phyloP scores from a whole-genome alignment of 2,113 vertebrate genomes.

The Anhinga anhinga region DNA sequence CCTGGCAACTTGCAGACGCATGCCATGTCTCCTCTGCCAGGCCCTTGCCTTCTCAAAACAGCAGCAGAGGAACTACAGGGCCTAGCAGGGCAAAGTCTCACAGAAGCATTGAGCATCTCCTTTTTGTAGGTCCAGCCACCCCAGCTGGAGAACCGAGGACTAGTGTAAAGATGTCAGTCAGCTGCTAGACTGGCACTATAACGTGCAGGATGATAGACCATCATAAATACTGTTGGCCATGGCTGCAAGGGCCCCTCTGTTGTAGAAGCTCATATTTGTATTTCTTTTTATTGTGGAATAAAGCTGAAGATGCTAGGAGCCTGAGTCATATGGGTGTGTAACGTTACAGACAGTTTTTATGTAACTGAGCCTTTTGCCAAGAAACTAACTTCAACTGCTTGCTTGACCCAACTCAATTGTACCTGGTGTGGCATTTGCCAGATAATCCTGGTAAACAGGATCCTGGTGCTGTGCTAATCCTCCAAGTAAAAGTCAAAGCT shows the following conservation, averaged over 20 bases:
- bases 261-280: neutral
- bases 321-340: slow-evolving; percentile 44
- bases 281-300: slow-evolving; percentile 7
- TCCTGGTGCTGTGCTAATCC: neutral
- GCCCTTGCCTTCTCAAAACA: neutral
- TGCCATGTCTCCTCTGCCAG: neutral
- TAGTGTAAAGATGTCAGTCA: neutral
- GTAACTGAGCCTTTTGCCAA: neutral
- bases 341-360: neutral
- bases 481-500: neutral
- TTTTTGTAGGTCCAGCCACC: neutral
- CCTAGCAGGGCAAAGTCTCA: neutral
- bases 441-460: neutral
- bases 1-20: neutral
- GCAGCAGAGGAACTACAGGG: neutral
- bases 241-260: neutral
- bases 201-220: neutral
- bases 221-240: neutral
- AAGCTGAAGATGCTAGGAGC: neutral
- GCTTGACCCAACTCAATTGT: neutral
- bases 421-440: neutral
- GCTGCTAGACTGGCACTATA: neutral
- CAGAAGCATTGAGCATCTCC: neutral
- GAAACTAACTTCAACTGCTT: neutral
- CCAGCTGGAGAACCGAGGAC: neutral